phyloP scores from a whole-genome alignment of 2,888 invertebrate species.

The Agrochola litura region DNA sequence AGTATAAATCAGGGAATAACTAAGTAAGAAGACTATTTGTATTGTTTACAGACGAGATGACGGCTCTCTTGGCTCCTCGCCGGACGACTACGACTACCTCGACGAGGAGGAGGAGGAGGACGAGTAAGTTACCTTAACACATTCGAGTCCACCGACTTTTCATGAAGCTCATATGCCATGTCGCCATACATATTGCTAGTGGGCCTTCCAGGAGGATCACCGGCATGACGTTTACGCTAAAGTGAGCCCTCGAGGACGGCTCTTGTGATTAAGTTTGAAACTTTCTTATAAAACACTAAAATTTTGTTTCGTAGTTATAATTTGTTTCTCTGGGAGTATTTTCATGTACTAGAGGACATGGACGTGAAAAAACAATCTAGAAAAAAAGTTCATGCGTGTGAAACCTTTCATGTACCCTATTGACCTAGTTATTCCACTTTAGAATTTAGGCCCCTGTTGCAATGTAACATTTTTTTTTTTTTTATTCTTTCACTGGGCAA shows the following conservation, averaged over 20 bases:
- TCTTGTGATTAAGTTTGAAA: too few species aligned
- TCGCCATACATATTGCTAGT: not conserved
- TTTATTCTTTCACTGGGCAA: too few species aligned
- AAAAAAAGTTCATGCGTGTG: too few species aligned
- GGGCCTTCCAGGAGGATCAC: not conserved
- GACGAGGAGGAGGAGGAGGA: conserved; percentile 67
- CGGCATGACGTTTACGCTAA: not conserved
- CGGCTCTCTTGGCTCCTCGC: conserved; percentile 62
- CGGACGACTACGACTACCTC: conserved; percentile 69
- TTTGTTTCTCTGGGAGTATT: too few species aligned
- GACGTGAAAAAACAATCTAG: too few species aligned
- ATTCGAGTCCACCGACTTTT: not conserved
- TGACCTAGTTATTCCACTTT: too few species aligned
- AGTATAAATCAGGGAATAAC: not conserved
- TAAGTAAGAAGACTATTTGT: conserved; percentile 17
- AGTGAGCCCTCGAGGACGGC: not conserved
- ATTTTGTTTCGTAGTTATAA: too few species aligned
- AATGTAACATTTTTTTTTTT: too few species aligned
- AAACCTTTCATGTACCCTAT: too few species aligned
- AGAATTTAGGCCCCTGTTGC: too few species aligned
- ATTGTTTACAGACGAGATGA: conserved; percentile 73
- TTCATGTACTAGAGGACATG: too few species aligned
- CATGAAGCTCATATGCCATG: not conserved
- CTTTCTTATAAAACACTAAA: too few species aligned
- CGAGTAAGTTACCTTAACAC: conserved; percentile 50